Evolutionary conservation across 2,888 invertebrate genomes (phyloP).

Genomic region (Teinopalpus imperialis): DNA sequence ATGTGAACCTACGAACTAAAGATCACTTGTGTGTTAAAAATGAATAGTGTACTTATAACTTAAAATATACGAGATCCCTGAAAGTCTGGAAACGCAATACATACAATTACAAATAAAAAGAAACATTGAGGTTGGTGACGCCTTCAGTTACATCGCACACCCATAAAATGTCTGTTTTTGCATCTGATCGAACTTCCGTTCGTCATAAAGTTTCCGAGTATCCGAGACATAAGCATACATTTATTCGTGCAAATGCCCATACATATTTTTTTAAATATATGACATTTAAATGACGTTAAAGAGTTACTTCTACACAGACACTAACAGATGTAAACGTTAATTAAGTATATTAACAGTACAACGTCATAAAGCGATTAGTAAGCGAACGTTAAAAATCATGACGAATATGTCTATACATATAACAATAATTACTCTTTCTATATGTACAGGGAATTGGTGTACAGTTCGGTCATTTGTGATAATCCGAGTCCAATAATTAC

Average conservation of each 20-base stretch:
- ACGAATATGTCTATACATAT: conserved; percentile 16
- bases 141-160: too few species aligned
- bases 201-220: too few species aligned
- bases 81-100: conserved; percentile 80
- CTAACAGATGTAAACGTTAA: background rate
- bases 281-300: conserved; percentile 18
- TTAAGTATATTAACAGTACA: conserved; percentile 7
- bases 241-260: background rate
- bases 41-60: conserved; percentile 76
- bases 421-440: conserved; percentile 24
- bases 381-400: conserved; percentile 20
- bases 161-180: too few species aligned
- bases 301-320: conserved; percentile 8
- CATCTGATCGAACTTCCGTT: too few species aligned
- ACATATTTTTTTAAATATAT: background rate
- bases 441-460: conserved; percentile 27
- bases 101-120: conserved; percentile 66
- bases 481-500: conserved; percentile 53
- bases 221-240: too few species aligned
- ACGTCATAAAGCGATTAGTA: conserved; percentile 18
- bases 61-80: conserved; percentile 80
- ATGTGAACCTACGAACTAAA: conserved; percentile 49
- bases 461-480: conserved; percentile 34
- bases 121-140: conserved; percentile 38
- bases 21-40: conserved; percentile 68